Evolutionary conservation across 2,888 invertebrate genomes (phyloP).

Genomic region (Monopis laevigella): DNA sequence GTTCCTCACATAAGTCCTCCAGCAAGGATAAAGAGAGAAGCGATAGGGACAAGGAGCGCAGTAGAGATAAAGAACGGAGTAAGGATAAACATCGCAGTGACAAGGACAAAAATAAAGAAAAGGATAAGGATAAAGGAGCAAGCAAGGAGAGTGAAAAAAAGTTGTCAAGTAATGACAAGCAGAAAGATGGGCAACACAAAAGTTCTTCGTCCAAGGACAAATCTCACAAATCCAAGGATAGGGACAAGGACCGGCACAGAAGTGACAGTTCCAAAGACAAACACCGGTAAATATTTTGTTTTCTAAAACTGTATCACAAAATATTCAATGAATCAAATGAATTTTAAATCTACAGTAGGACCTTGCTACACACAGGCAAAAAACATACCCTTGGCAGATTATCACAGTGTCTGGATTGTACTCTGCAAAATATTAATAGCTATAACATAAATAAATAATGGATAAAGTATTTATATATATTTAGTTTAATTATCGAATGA

Average conservation of each 20-base stretch:
- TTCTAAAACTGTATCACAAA: too few relatives aligned
- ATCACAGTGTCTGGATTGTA: too few relatives aligned
- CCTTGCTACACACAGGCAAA: too few relatives aligned
- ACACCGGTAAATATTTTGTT: conserved; percentile 67
- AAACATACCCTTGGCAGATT: too few relatives aligned
- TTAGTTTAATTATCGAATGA: too few relatives aligned
- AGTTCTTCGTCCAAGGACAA: conserved; percentile 47
- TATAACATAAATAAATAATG: too few relatives aligned
- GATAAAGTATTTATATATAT: too few relatives aligned
- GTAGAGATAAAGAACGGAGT: conserved; percentile 35
- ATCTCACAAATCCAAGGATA: conserved; percentile 44
- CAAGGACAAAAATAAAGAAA: conserved; percentile 31
- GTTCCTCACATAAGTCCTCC: conserved; percentile 60
- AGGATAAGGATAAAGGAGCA: conserved; percentile 29
- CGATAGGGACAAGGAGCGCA: conserved; percentile 40
- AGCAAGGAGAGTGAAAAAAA: conserved; percentile 38
- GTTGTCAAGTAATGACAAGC: too few relatives aligned
- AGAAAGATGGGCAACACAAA: conserved; percentile 44
- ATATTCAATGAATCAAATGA: too few relatives aligned
- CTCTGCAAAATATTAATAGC: too few relatives aligned
- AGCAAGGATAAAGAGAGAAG: conserved; percentile 37
- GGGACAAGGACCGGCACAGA: conserved; percentile 50
- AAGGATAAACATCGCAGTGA: conserved; percentile 17
- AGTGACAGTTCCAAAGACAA: conserved; percentile 67
- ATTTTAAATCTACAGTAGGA: too few relatives aligned